Conservation (phyloP, 2,797 vertebrate genomes). For the Peromyscus eremicus region DNA sequence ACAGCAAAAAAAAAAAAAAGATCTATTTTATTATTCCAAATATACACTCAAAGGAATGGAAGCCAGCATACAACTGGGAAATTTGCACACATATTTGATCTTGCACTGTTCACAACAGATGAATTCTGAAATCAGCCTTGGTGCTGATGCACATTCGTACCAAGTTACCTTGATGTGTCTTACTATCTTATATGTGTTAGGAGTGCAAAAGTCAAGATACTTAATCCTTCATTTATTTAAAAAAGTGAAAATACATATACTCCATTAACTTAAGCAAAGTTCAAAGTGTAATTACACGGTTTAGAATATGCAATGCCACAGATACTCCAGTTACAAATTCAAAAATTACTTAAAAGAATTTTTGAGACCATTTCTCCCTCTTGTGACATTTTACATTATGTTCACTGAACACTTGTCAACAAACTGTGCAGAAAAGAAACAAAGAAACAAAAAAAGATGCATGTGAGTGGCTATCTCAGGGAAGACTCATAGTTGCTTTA, state of each 20-base stretch:
- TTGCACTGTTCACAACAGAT: background rate
- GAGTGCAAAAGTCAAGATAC: slow-evolving; percentile 23
- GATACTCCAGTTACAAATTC: slow-evolving; percentile 10
- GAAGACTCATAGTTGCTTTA: background rate
- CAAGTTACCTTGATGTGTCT: background rate
- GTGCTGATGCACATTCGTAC: background rate
- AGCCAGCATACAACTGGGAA: background rate
- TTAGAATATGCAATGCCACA: background rate
- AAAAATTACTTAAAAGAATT: slow-evolving; percentile 18
- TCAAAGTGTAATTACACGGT: slow-evolving; percentile 10
- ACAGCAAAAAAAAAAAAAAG: background rate
- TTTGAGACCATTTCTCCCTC: slow-evolving; percentile 41
- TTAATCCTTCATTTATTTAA: background rate
- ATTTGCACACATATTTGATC: background rate
- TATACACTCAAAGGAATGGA: background rate
- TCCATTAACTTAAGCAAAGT: slow-evolving; percentile 42
- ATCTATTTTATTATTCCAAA: background rate
- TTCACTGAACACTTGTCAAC: background rate
- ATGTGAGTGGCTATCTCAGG: slow-evolving; percentile 24
- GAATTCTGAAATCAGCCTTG: background rate
- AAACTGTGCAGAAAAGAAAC: background rate
- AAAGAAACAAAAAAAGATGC: background rate
- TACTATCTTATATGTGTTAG: background rate
- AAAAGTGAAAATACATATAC: background rate
- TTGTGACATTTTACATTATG: slow-evolving; percentile 31